phyloP scores from a whole-genome alignment of 2,113 vertebrate genomes.

The Oenanthe melanoleuca region DNA sequence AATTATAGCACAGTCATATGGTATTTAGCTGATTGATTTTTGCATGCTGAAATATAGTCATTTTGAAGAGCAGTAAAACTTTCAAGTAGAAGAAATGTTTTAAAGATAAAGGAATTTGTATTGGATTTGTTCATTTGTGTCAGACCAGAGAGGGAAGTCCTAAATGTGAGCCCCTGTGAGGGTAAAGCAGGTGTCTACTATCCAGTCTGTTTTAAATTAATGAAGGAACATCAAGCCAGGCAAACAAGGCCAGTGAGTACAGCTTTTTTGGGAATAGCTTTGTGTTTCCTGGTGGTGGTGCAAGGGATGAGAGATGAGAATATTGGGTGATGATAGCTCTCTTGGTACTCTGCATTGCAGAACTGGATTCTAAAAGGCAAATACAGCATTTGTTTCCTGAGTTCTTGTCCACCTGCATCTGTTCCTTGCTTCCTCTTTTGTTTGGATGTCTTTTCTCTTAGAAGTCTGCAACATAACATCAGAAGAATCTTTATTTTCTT shows the following conservation, averaged over 20 bases:
- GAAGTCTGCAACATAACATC: not conserved
- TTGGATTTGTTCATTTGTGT: not conserved
- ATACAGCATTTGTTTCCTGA: not conserved
- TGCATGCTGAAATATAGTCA: slow-evolving; percentile 34
- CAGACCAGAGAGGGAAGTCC: not conserved
- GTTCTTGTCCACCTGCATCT: not conserved
- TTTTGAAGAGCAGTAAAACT: slow-evolving; percentile 44
- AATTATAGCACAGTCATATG: slow-evolving; percentile 50
- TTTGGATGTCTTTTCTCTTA: not conserved
- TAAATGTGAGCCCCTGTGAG: not conserved
- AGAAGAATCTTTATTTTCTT: not conserved
- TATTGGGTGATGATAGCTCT: not conserved
- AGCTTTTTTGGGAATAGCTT: not conserved
- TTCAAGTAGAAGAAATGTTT: not conserved
- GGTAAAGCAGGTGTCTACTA: not conserved
- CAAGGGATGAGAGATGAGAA: not conserved
- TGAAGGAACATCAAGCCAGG: not conserved
- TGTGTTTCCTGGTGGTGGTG: not conserved
- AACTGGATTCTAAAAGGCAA: not conserved
- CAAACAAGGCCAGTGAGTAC: rapidly evolving
- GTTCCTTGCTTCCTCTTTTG: not conserved
- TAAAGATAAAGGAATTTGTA: not conserved
- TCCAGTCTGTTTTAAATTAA: not conserved
- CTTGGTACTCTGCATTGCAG: not conserved
- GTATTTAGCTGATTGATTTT: slow-evolving; percentile 63